phyloP scores from a whole-genome alignment of 2,888 invertebrate genomes.

The Stenodera caucasica region DNA sequence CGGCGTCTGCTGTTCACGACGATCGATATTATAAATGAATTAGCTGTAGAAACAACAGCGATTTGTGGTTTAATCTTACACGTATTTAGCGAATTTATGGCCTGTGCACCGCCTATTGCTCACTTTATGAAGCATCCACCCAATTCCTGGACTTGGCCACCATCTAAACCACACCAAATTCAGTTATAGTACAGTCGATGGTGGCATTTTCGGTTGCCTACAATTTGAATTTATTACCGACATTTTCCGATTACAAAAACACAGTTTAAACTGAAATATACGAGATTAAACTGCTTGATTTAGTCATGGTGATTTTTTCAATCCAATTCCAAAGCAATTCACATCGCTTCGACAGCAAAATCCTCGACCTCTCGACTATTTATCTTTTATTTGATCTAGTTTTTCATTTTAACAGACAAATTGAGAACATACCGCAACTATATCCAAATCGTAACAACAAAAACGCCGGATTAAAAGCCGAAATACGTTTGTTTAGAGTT shows the following conservation, averaged over 20 bases:
- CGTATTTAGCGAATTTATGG: slow-evolving; percentile 56
- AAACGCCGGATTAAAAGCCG: neutral
- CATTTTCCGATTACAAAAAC: slow-evolving; percentile 26
- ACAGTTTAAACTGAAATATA: slow-evolving; percentile 27
- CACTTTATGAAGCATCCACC: slow-evolving; percentile 31
- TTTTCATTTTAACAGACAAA: slow-evolving; percentile 5
- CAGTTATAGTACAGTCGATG: slow-evolving; percentile 35
- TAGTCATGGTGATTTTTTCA: slow-evolving; percentile 13
- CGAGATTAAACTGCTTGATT: slow-evolving; percentile 31
- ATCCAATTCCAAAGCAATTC: slow-evolving; percentile 1
- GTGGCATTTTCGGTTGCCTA: slow-evolving; percentile 27
- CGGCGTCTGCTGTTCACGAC: slow-evolving; percentile 40
- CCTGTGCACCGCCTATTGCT: slow-evolving; percentile 47
- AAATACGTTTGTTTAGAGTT: neutral
- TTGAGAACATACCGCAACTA: slow-evolving; percentile 13
- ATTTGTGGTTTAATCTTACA: slow-evolving; percentile 58
- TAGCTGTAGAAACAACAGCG: slow-evolving; percentile 57
- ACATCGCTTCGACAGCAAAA: neutral
- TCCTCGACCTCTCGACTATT: neutral
- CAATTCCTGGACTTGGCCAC: slow-evolving; percentile 15
- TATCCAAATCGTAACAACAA: too few species aligned
- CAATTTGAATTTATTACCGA: slow-evolving; percentile 26
- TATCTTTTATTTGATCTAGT: neutral
- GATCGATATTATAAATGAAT: slow-evolving; percentile 57
- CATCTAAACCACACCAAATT: slow-evolving; percentile 37